Base-by-base conservation (phyloP, 2,113 vertebrate genomes). In the Megaceryle maxima region DNA sequence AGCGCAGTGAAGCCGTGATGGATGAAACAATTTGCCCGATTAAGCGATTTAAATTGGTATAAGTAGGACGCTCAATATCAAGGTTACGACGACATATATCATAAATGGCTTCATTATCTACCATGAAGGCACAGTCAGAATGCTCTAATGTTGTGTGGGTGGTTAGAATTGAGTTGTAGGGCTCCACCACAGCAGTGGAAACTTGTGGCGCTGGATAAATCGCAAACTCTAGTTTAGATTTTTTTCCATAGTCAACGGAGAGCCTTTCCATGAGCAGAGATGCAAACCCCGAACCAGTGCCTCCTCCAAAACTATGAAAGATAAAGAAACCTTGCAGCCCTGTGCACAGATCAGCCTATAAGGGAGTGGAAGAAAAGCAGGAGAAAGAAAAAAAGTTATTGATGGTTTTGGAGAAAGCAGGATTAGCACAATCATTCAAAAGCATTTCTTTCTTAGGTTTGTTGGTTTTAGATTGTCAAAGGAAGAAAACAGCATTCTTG, bases 131-230 rank as follows among this genome's bases (percentile, higher is more conserved):
- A 31, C 97, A 98, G 66, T 98, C 97, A 14, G 97, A 97, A 97
- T 99, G 98, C 95, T 99, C 98, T 92, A 99, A 91, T 63, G 98
- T 99, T 63, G 98, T 98, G 96, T 99, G 98, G 21, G 98, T 99
- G 75, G 98, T 99, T 84, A 99, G 96, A 95, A 98, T 97, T 25
- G 98, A 98, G 87, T 98, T 98, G 89, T 98, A 98, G 35, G 98
- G 97, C 60, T 98, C 97, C 63, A 98, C 97, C n/a, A 98, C 97
- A 22, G 97, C 97, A 22, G 97, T 98, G 88, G 98, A 98, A 59
- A 98, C 95, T 60, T 97, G 98, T 6, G 96, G 97, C 25, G 97
- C 97, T 57, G 97, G 98, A 88, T 97, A 98, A 70, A 98, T 97
- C 3, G 96, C 91, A 72, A 98, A 98, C 37, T 98, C 97, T 8